Evolutionary conservation across 2,888 invertebrate genomes (phyloP), one percentile per base, ranked within the genome.

Genomic region (Agelastica alni): DNA sequence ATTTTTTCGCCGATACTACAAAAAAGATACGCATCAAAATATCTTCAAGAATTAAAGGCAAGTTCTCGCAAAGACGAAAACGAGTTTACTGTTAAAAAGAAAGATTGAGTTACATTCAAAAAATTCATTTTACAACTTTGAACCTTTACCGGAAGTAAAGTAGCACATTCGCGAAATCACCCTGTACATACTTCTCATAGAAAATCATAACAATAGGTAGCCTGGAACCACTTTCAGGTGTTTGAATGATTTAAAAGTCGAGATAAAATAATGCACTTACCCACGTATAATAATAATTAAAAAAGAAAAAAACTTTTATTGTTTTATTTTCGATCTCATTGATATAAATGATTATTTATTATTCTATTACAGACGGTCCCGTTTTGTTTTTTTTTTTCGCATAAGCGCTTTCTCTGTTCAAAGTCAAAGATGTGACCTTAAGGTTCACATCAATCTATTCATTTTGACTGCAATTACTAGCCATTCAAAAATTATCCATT

Each of bases 221-320:
- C 49, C 49, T 49, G 49, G 13, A 32, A 49, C 41, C 13, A 49
- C 41, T 42, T 49, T 49, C 49, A 49, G 52, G 43, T 52, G 44
- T 52, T 44, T 39, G 18, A 52, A 17, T 52, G 37, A 52, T 44
- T 45, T 44, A 51, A 28, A 51, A 28, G 12, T 30, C 10, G 36
- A 44, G 43, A 42, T 51, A 44, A 36, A 43, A 51, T 43, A 30
- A 34, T 10, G 36, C 34, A 43, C 34, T 51, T 51, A 51, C 36
- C 43, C 51, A 36, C 36, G 48, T 41, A 49, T 22, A 32, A 13
- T 26, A 22, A 49, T 41, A 31, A 43, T 3, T 2, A 31, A 32
- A 6, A 37, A 20, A 18, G 17, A 39, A 39, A 41, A 42, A 13
- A 6, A 18, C 28, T 22, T 49, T 31, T 49, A 32, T 49, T 49